Percentiles rank a stretch among this genome's conserved stretches.
These are phyloP conservation scores for Microctonus aethiopoides DNA, from an alignment of 2,888 invertebrate species.

Conservation along the genomic window DNA sequence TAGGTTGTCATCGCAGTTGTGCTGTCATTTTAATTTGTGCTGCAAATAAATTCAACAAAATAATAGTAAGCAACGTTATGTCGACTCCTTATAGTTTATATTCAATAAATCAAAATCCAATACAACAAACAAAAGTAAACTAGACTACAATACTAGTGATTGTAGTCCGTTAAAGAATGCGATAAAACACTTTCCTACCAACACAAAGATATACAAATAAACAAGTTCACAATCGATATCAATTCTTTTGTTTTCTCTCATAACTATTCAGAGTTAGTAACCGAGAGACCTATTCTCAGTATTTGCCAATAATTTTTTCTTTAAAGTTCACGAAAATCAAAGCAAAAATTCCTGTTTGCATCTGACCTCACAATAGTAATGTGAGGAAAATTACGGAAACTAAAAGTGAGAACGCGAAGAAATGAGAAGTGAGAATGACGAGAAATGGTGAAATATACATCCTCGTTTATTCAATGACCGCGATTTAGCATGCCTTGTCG, in stretches of 20 bases:
- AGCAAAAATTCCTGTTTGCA: background rate
- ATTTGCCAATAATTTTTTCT: background rate
- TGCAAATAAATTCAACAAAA: constrained; percentile 1
- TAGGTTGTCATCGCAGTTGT: background rate
- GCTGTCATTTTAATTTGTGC: constrained; percentile 1
- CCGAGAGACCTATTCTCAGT: background rate
- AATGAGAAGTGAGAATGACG: background rate
- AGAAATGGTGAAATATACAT: background rate
- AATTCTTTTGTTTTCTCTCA: background rate
- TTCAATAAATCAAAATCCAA: background rate
- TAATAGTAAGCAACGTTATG: background rate
- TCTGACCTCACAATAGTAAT: background rate
- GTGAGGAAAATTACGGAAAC: background rate
- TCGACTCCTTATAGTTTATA: constrained; percentile 6
- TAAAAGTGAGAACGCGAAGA: background rate
- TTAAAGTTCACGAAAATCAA: background rate
- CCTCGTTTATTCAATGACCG: background rate
- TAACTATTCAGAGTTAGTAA: background rate
- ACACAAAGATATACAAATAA: background rate
- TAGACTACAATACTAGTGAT: background rate
- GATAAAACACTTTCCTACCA: background rate
- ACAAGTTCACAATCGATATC: background rate
- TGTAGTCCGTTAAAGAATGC: background rate
- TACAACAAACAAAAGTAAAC: background rate
- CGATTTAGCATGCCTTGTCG: background rate